Conservation (phyloP, 1,140 invertebrate species). For the Venustaconcha ellipsiformis region DNA sequence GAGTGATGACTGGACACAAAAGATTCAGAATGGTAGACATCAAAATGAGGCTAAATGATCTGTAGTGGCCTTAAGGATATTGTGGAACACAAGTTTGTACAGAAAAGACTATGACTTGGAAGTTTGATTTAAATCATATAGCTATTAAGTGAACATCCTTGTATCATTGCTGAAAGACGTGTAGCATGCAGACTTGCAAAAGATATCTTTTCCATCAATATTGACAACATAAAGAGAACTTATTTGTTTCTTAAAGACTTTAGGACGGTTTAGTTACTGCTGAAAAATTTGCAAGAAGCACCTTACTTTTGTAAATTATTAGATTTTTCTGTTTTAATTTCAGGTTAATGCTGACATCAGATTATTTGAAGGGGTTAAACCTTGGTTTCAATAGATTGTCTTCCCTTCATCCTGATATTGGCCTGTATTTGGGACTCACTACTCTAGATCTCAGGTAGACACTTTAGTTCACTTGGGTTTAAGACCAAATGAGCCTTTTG, state of each 20-base stretch:
- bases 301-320: not conserved
- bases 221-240: not conserved
- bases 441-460: constrained; percentile 76
- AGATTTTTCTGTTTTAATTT: constrained; percentile 30
- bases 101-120: too few relatives aligned
- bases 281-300: too few relatives aligned
- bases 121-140: too few relatives aligned
- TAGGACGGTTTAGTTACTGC: not conserved
- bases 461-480: not conserved
- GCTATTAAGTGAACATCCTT: too few relatives aligned
- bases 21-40: too few relatives aligned
- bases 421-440: constrained; percentile 76
- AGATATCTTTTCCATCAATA: not conserved
- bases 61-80: too few relatives aligned
- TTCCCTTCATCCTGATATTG: constrained; percentile 76
- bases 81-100: too few relatives aligned
- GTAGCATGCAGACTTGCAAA: not conserved
- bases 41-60: too few relatives aligned
- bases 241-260: not conserved
- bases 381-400: constrained; percentile 77
- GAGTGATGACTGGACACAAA: too few relatives aligned
- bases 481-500: too few relatives aligned
- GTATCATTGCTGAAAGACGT: too few relatives aligned
- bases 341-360: constrained; percentile 72
- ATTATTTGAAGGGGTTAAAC: constrained; percentile 78